Evolutionary conservation across 2,113 vertebrate genomes (phyloP).

Genomic region (Ptychochromis oligacanthus): DNA sequence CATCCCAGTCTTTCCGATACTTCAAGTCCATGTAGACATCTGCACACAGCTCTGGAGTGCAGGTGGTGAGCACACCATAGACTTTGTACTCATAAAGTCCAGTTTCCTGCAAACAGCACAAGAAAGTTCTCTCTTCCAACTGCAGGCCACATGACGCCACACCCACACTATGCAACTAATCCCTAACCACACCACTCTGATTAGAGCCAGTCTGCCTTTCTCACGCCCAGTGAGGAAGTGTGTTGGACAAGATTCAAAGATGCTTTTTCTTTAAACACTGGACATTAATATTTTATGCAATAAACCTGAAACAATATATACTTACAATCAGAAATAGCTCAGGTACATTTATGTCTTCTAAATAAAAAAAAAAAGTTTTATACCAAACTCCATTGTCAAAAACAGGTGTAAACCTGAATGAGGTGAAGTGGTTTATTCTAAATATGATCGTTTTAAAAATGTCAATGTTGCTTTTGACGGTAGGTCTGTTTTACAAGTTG

Average conservation of each 20-base stretch:
- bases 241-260: not conserved
- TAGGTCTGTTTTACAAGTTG: not conserved
- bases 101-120: slow-evolving; percentile 79
- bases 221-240: not conserved
- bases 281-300: rapidly evolving
- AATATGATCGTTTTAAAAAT: not conserved
- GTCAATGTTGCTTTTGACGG: not conserved
- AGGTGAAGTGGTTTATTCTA: not conserved
- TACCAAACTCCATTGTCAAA: not conserved
- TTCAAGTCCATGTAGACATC: slow-evolving; percentile 93
- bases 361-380: not conserved
- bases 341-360: not conserved
- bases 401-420: not conserved
- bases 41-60: slow-evolving; percentile 79
- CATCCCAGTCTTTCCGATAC: slow-evolving; percentile 91
- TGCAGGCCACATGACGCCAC: slow-evolving; percentile 19
- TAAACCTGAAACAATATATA: not conserved
- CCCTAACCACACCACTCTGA: slow-evolving; percentile 29
- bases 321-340: not conserved
- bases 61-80: slow-evolving; percentile 81
- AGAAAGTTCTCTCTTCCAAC: slow-evolving; percentile 18
- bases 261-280: not conserved
- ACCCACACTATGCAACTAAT: slow-evolving; percentile 19
- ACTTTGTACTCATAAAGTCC: slow-evolving; percentile 93
- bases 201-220: not conserved